Percentiles rank a stretch among this genome's conserved stretches.
These are phyloP conservation scores for Anthophora plumipes DNA, from an alignment of 2,888 invertebrate genomes.

Conservation along the genomic window DNA sequence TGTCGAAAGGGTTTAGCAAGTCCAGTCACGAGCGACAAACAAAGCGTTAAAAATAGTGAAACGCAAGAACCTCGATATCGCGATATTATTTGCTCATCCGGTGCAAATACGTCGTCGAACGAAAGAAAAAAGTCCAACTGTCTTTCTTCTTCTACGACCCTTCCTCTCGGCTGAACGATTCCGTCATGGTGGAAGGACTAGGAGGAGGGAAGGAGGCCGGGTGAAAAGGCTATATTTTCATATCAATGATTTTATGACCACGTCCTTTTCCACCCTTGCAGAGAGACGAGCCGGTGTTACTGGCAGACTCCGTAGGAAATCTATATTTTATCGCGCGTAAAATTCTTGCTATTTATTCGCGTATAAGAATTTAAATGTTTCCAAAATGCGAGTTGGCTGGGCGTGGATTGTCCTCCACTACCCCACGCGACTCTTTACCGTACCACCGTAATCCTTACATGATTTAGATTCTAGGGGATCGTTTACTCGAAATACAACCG, in stretches of 20 bases:
- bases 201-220: conserved; percentile 38
- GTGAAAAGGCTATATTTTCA: conserved; percentile 82
- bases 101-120: too few relatives aligned
- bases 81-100: too few relatives aligned
- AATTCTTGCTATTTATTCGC: conserved; percentile 85
- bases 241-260: conserved; percentile 85
- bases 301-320: conserved; percentile 79
- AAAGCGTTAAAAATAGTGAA: too few relatives aligned
- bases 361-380: conserved; percentile 85
- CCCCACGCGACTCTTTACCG: conserved; percentile 16
- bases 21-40: too few relatives aligned
- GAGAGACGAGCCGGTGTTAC: conserved; percentile 60
- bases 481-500: conserved; percentile 55
- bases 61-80: too few relatives aligned
- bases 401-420: conserved; percentile 60
- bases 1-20: too few relatives aligned
- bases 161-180: conserved; percentile 74
- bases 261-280: conserved; percentile 76
- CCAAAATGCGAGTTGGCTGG: conserved; percentile 79
- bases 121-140: conserved; percentile 21
- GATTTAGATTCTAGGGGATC: conserved; percentile 81
- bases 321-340: conserved; percentile 85
- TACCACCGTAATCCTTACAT: conserved; percentile 80
- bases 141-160: conserved; percentile 57
- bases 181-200: conserved; percentile 68